A percentile compares a stretch with the other conserved stretches of the same genome.
phyloP scores from a whole-genome alignment of 2,113 vertebrate genomes.

The Serranochromis macrocephalus region DNA sequence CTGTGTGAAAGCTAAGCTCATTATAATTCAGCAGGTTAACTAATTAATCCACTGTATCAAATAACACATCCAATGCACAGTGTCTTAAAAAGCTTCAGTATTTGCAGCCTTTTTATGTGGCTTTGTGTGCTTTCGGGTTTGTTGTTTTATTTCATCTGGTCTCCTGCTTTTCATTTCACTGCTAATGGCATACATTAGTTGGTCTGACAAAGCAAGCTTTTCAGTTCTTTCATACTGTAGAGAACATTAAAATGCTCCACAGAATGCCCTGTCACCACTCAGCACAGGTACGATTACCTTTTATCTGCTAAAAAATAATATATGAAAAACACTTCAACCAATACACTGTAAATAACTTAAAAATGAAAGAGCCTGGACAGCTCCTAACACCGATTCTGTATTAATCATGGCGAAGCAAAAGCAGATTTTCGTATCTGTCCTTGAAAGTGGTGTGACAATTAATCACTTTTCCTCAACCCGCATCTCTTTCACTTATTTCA shows the following conservation, averaged over 20 bases:
- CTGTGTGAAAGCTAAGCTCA: neutral
- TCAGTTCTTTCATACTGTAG: neutral
- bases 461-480: neutral
- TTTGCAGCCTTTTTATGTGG: neutral
- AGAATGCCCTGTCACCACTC: neutral
- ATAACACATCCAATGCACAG: neutral
- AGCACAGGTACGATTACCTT: neutral
- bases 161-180: neutral
- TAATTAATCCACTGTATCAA: neutral
- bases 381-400: neutral
- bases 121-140: neutral
- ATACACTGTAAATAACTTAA: neutral
- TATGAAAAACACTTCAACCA: neutral
- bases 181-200: conserved; percentile 22
- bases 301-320: neutral
- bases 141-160: neutral
- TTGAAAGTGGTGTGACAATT: neutral
- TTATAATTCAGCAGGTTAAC: neutral
- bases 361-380: neutral
- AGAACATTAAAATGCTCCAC: neutral
- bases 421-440: neutral
- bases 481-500: neutral
- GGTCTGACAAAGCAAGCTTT: neutral
- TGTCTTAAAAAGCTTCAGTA: neutral
- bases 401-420: neutral